Base-by-base conservation (phyloP, 2,113 vertebrate species). In the Cebidichthys violaceus region DNA sequence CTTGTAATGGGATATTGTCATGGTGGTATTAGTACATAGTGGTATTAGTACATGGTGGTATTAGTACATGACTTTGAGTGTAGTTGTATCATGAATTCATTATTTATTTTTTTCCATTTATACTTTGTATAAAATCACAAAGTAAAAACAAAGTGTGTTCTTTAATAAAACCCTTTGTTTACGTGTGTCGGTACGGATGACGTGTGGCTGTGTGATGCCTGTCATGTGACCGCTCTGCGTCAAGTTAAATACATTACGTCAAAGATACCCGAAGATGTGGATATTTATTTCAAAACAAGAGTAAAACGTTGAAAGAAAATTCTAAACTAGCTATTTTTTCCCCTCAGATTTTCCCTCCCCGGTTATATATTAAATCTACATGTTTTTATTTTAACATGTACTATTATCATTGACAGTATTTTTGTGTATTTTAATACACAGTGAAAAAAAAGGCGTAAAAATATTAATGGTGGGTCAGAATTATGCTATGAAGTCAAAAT, bases 201-300 rank as follows among this genome's bases (percentile, higher is more conserved):
- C 10, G 4, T 14, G 47, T 43, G 5, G 0, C 33, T 37, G 33
- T 22, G 4, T 4, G 43, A 45, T 61, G 41, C 24, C 31, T 22
- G 79, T 74, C 79, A 74, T 18, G 39, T 74, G 79, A 74, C 70
- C 9, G 1, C 10, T 5, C 39, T 17, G n/a, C 4, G n/a, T 81
- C 7, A 68, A 81, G 79, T 2, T 68, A 74, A 4, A 41, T 13
- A 4, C 5, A 60, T 47, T 50, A 14, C 4, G 15, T 74, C 41
- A 52, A 5, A 13, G 8, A 24, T 4, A 64, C 64, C 71, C 18
- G 70, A 74, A 74, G 1, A 1, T 0, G 29, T 6, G 6, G 2
- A 27, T 4, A 5, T 4, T 15, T 7, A 4, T 61, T 75, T 61
- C 64, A 75, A 61, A 69, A 24, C 18, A 81, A 81, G 57, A 74